Base-by-base conservation (phyloP, 2,797 vertebrate species). In the Champsocephalus esox region DNA sequence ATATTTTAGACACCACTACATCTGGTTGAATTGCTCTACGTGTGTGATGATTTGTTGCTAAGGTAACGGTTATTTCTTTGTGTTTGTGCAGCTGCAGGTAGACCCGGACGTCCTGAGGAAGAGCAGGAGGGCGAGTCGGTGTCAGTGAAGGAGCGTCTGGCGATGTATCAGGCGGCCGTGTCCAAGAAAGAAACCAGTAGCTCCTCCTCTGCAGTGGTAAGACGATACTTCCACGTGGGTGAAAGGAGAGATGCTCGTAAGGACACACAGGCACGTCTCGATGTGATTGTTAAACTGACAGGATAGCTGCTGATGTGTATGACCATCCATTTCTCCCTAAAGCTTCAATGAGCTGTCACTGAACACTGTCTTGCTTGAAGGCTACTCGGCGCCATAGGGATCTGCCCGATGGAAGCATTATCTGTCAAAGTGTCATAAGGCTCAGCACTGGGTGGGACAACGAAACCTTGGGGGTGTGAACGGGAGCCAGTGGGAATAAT, bases 91-190 rank as follows among this genome's bases (percentile, higher is more conserved):
- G 92, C 89, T 94, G 87, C 94, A 73, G 92, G 54, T 82, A 83
- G 90, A 19, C 79, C 91, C 81, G 89, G 81, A 83, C 77, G 34
- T 71, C 52, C 87, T 12, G 92, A 94, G 83, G 92, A 95, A 41
- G 94, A 92, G 70, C 79, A 72, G 52, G 92, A 97, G 87, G 94
- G 93, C 43, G 97, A 98, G 81, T 83, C 87, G 12, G 89, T 97
- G 73, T 95, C 97, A 3, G 89, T 99, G 78, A 98, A 96, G 86
- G 96, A 99, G 82, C 93, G 97, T 38, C 92, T 98, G 96, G 97
- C 96, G 0, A 93, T 96, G 92, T 98, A 99, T 82, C 96, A 99
- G 88, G 96, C 96, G 34, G 97, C 97, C 10, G 90, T 95, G 77
- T 96, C 95, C 51, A 94, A 92, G 89, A 95, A 88, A 54, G 95